Evolutionary conservation across 2,888 invertebrate genomes (phyloP).

Genomic region (Magallana nippona): DNA sequence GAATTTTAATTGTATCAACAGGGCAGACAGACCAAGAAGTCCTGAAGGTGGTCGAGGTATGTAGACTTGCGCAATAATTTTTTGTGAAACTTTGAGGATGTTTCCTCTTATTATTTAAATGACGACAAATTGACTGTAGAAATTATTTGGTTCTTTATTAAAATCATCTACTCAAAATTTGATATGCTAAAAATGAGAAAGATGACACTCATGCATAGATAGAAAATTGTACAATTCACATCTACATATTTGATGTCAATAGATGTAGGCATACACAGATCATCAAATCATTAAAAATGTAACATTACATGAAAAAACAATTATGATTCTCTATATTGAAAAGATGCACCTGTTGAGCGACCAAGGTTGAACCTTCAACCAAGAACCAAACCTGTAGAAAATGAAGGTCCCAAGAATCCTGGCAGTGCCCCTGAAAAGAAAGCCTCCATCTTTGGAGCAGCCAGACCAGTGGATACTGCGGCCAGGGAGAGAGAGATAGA

Average conservation of each 20-base stretch:
- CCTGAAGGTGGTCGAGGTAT: slow-evolving; percentile 4
- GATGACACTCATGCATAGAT: no score
- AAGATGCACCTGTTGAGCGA: slow-evolving; percentile 82
- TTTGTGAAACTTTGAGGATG: no score
- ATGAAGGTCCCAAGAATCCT: slow-evolving; percentile 36
- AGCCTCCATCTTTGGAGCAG: slow-evolving; percentile 93
- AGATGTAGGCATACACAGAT: no score
- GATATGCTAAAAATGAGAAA: no score
- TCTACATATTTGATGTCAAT: no score
- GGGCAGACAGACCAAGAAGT: slow-evolving; percentile 41
- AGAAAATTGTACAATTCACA: no score
- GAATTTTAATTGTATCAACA: not conserved
- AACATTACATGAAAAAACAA: not conserved
- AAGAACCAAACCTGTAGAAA: slow-evolving; percentile 87
- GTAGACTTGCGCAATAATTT: not conserved
- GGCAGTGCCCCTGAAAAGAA: slow-evolving; percentile 37
- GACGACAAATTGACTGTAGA: not conserved
- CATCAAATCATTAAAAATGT: no score
- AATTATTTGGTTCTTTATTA: not conserved
- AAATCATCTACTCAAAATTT: not conserved
- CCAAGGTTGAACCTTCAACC: slow-evolving; percentile 90
- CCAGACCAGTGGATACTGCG: slow-evolving; percentile 96
- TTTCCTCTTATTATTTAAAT: no score
- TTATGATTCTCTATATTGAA: not conserved
- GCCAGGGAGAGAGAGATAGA: slow-evolving; percentile 95